Evolutionary conservation across 1,140 invertebrate species (phyloP).

Genomic region (Nilaparvata lugens): DNA sequence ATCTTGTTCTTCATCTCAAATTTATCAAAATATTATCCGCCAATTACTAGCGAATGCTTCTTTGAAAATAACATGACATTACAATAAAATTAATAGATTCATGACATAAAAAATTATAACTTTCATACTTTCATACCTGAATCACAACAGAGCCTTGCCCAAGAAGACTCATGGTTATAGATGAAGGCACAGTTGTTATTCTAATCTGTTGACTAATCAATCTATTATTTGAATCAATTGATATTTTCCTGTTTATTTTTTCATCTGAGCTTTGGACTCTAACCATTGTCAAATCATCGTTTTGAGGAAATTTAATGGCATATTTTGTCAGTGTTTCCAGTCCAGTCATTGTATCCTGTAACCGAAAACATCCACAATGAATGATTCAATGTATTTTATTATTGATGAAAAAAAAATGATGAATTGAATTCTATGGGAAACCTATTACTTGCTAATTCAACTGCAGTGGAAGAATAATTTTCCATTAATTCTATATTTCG

Average conservation of each 20-base stretch:
- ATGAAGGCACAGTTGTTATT: not conserved
- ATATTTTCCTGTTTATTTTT: not conserved
- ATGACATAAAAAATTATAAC: too few relatives aligned
- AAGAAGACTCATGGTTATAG: not conserved
- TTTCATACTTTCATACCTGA: not conserved
- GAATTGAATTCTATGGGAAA: not conserved
- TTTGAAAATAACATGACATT: too few relatives aligned
- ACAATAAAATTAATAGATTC: too few relatives aligned
- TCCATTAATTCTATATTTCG: too few relatives aligned
- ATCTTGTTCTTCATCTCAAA: too few relatives aligned
- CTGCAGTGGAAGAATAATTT: too few relatives aligned
- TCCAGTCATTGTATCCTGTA: not conserved
- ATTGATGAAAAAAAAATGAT: not conserved
- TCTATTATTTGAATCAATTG: not conserved
- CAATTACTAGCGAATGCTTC: too few relatives aligned
- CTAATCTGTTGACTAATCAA: not conserved
- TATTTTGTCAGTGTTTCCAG: not conserved
- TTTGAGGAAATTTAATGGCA: not conserved
- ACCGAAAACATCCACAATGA: not conserved
- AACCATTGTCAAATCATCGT: not conserved
- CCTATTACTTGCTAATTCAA: not conserved
- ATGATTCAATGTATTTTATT: not conserved
- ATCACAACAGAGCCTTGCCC: not conserved
- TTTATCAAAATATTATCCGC: too few relatives aligned
- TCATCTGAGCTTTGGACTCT: not conserved